Percentiles rank a stretch among this genome's conserved stretches.
phyloP scores from a whole-genome alignment of 2,888 invertebrate species.

The Tricholauxania praeusta region DNA sequence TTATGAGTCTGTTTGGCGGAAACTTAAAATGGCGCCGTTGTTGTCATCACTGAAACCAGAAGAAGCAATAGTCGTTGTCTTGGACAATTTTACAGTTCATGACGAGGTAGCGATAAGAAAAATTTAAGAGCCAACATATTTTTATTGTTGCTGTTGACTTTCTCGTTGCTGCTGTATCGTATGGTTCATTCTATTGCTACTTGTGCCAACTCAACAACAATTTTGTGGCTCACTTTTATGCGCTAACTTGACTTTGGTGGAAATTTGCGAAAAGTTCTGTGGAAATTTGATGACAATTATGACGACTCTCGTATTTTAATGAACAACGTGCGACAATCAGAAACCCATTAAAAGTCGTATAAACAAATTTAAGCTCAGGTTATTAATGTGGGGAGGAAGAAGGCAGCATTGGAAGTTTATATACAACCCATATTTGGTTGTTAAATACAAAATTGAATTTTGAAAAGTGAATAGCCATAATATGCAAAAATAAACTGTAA shows the following conservation, averaged over 20 bases:
- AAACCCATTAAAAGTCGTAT: conserved; percentile 28
- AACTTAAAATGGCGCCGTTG: conserved; percentile 51
- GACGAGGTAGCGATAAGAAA: conserved; percentile 38
- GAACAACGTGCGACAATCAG: conserved; percentile 29
- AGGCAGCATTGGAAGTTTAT: too few relatives aligned
- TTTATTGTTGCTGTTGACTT: conserved; percentile 28
- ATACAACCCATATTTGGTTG: too few relatives aligned
- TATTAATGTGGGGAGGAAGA: too few relatives aligned
- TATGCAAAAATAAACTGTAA: too few relatives aligned
- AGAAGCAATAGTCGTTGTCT: conserved; percentile 57
- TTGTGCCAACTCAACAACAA: conserved; percentile 48
- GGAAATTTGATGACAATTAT: neutral
- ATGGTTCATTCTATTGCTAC: conserved; percentile 29
- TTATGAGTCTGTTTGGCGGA: conserved; percentile 21
- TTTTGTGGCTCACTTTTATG: conserved; percentile 40
- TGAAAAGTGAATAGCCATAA: too few relatives aligned
- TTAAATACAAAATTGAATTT: too few relatives aligned
- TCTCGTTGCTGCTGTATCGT: neutral
- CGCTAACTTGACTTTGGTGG: neutral
- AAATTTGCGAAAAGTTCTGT: conserved; percentile 18
- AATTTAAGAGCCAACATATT: conserved; percentile 34
- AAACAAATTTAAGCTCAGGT: too few relatives aligned
- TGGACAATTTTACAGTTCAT: conserved; percentile 38
- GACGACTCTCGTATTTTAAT: neutral
- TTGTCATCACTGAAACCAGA: conserved; percentile 63